Evolutionary conservation across 2,888 invertebrate genomes (phyloP).

Genomic region (Chrysopilus asiliformis): DNA sequence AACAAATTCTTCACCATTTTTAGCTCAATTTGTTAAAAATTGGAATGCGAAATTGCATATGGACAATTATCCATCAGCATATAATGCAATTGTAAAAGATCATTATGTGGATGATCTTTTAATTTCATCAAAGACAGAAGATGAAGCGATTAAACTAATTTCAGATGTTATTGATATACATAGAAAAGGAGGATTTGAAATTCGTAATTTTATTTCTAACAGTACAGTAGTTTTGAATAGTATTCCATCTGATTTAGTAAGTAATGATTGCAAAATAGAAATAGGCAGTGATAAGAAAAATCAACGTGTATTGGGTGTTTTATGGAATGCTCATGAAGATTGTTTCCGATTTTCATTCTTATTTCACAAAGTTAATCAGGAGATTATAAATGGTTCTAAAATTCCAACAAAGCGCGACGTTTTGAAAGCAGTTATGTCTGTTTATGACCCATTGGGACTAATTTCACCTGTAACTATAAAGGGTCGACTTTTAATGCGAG

Average conservation of each 20-base stretch:
- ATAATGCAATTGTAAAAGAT: not conserved
- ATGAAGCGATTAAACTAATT: not conserved
- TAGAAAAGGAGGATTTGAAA: not conserved
- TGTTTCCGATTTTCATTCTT: not conserved
- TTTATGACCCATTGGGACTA: not conserved
- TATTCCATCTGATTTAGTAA: not conserved
- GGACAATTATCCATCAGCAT: not conserved
- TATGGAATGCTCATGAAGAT: not conserved
- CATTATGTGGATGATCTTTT: not conserved
- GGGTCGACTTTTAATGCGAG: not conserved
- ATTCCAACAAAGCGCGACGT: slow-evolving; percentile 10
- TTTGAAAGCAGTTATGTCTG: slow-evolving; percentile 1
- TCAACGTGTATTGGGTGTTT: not conserved
- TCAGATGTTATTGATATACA: not conserved
- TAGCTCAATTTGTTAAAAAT: not conserved
- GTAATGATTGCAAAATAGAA: not conserved
- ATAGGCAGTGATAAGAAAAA: not conserved
- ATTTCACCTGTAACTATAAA: not conserved
- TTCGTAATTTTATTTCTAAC: not conserved
- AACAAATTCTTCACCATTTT: not conserved
- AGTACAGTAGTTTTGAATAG: not conserved
- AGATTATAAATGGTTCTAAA: not conserved
- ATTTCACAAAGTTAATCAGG: not conserved
- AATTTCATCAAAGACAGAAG: not conserved
- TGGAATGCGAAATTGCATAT: not conserved